Base-by-base conservation (phyloP, 2,888 invertebrate genomes). In the Beris chalybata region DNA sequence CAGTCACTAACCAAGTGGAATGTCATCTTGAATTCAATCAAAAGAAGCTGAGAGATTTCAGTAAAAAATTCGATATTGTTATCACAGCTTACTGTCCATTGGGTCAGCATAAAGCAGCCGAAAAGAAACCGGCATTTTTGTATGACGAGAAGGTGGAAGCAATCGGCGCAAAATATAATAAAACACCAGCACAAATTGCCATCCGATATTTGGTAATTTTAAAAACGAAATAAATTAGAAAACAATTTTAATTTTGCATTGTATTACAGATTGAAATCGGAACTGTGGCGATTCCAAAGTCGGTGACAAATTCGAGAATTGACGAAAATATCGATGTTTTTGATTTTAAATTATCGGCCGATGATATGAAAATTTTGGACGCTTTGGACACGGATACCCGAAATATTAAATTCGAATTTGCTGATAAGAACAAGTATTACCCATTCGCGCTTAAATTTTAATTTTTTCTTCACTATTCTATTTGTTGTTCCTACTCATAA, bases 11-110 rank as follows among this genome's bases (percentile, higher is more conserved):
- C 68, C 31, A 73, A 71, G 70, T 81, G 4, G 80, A 81, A 69
- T 80, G 79, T 55, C 76, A 90, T 73, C 85, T 91, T 1, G 88
- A 89, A 72, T 81, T 91, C 3, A 89, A 87, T 71, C 90, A 93
- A 74, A 86, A 85, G 43, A 84, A 86, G 44, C 76, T 93, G 29
- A 85, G 87, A 0, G 79, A 87, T 1, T 92, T 87, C 74, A 90
- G 93, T 77, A 84, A 85, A 59, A 76, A 84, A 6, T 83, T 85
- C 45, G 82, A 82, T 55, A 87, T 95, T 53, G 79, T 82, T 0
- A 78, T 94, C 71, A 88, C 83, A 75, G 92, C 83, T 0, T 94
- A 90, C 78, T 87, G 89, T 47, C 92, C 92, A 0, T 83, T 93
- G 66, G 92, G 91, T 15, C 84, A 85, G 32, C 85, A 85, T 0